phyloP scores from a whole-genome alignment of 2,888 invertebrate genomes.

The Drosophila percnosoma region DNA sequence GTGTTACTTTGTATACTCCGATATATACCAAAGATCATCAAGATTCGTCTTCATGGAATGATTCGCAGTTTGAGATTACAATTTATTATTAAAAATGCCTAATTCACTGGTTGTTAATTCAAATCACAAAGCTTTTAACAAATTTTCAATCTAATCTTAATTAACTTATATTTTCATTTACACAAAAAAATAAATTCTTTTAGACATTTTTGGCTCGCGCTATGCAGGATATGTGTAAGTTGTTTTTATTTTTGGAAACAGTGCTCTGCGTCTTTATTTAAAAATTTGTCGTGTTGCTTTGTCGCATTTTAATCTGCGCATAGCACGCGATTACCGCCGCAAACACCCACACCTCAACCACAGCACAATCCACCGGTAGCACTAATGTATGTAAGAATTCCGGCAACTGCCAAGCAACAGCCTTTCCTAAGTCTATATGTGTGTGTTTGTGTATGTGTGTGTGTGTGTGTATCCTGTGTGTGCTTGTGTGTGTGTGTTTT shows the following conservation, averaged over 20 bases:
- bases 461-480: conserved; percentile 3
- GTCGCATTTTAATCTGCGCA: conserved; percentile 73
- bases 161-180: background rate
- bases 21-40: background rate
- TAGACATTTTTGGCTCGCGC: background rate
- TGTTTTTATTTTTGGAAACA: background rate
- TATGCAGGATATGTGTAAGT: conserved; percentile 27
- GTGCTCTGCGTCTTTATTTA: conserved; percentile 54
- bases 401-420: conserved; percentile 71
- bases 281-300: conserved; percentile 77
- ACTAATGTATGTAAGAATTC: conserved; percentile 76
- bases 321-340: conserved; percentile 68
- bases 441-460: conserved; percentile 15
- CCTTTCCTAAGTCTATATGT: conserved; percentile 33
- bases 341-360: background rate
- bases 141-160: background rate
- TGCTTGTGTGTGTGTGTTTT: conserved; percentile 22
- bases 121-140: background rate
- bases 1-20: background rate
- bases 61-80: background rate
- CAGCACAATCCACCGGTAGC: conserved; percentile 36
- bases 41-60: background rate
- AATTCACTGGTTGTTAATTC: background rate
- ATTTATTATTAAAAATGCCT: background rate
- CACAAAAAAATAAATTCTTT: background rate